Evolutionary conservation across 2,113 vertebrate species (phyloP).

Genomic region (Isichthys henryi): DNA sequence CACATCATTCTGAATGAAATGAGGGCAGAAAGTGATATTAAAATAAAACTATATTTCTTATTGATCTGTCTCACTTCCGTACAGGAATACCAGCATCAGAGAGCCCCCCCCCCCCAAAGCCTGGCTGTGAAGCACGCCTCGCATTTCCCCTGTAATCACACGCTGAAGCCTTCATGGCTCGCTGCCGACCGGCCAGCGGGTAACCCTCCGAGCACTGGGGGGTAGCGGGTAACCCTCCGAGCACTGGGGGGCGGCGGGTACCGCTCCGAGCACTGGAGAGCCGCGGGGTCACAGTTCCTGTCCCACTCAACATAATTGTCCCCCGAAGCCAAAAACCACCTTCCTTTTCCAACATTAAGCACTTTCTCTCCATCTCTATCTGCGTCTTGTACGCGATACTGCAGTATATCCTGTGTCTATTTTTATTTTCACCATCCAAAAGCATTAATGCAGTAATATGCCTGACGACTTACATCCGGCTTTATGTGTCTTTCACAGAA

Average conservation of each 20-base stretch:
- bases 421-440: background rate
- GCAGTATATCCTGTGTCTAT: conserved; percentile 6
- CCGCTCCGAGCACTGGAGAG: background rate
- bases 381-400: conserved; percentile 53
- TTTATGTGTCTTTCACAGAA: background rate
- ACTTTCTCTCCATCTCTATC: conserved; percentile 55
- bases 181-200: fast-evolving
- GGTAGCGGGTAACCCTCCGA: background rate
- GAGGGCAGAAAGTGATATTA: background rate
- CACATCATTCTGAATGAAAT: background rate
- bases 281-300: conserved; percentile 58
- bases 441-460: background rate
- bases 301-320: conserved; percentile 75
- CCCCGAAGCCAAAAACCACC: conserved; percentile 4
- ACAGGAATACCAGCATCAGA: background rate
- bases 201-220: background rate
- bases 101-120: background rate
- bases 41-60: background rate
- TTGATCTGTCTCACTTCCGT: background rate
- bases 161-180: background rate
- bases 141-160: background rate
- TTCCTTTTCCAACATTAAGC: conserved; percentile 55
- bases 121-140: background rate
- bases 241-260: background rate
- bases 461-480: background rate